Base-by-base conservation (phyloP, 1,140 invertebrate species). In the Leptonema lineaticorne region DNA sequence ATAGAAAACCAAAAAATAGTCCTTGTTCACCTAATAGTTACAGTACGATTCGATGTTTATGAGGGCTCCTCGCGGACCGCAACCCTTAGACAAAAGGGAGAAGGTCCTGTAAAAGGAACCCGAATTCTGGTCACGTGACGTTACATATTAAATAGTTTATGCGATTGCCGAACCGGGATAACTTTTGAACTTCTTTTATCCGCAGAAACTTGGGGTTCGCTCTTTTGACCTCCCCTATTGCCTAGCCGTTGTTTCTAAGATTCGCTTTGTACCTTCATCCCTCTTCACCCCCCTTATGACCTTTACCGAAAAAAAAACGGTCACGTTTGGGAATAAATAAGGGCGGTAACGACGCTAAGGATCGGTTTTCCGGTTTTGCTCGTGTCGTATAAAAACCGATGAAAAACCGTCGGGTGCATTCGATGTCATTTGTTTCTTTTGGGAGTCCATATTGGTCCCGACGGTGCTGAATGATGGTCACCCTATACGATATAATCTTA, bases 121-220 rank as follows among this genome's bases (percentile, higher is more conserved):
- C 50, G 8, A 24, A 53, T 53, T 53, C 50, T 24, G 22, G 50
- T 53, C 50, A 53, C 50, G 50, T 24, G 50, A 53, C 20, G 18
- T 53, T 53, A 53, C 50, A 53, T 53, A 53, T 53, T 53, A 53
- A 53, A 53, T 53, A 53, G 50, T 53, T 53, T 26, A 53, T 24
- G 22, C 20, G 50, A 24, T 48, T 48, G n/a, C 46, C 16, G 7
- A 16, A 7, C 18, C 8, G 46, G 46, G 37, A 16, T 41, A 9
- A 41, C 37, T 41, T 41, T 11, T 41, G 37, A 41, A 41, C 37
- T 16, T 16, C 9, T 9, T 9, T 14, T 16, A 16, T 14, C 37
- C 37, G 37, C 37, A 16, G 37, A 41, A 41, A 41, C n/a, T n/a
- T n/a, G n/a, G n/a, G 37, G 37, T 41, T 41, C 37, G 37, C n/a